Conservation (phyloP, 2,888 invertebrate species). For the Conchocele bisecta region DNA sequence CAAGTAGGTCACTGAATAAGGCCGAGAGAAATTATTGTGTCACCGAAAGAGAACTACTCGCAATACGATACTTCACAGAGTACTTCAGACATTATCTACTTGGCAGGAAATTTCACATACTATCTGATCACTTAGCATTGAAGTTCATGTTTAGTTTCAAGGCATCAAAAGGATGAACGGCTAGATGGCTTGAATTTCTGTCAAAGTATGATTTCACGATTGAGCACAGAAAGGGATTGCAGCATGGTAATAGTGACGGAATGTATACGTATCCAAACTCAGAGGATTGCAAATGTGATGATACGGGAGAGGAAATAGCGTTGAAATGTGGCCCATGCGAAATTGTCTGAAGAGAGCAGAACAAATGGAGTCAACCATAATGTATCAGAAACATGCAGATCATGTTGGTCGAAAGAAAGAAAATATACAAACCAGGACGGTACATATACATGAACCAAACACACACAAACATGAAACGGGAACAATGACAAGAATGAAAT, state of each 20-base stretch:
- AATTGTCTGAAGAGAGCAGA: constrained; percentile 7
- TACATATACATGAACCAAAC: too few relatives aligned
- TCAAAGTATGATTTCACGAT: constrained; percentile 10
- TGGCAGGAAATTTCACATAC: constrained; percentile 6
- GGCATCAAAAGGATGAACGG: constrained; percentile 9
- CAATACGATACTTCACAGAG: constrained; percentile 21
- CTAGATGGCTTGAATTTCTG: constrained; percentile 28
- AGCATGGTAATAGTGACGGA: constrained; percentile 22
- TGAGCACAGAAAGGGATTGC: constrained; percentile 1
- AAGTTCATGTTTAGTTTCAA: constrained; percentile 15
- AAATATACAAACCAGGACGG: too few relatives aligned
- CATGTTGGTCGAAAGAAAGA: too few relatives aligned
- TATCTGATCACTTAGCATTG: constrained; percentile 19
- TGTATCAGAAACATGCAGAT: too few relatives aligned
- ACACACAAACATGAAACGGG: too few relatives aligned
- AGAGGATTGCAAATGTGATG: constrained; percentile 26
- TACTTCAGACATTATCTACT: constrained; percentile 24
- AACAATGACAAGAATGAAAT: too few relatives aligned
- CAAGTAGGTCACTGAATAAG: constrained; percentile 15
- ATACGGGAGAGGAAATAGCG: too few relatives aligned
- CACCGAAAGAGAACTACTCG: constrained; percentile 25
- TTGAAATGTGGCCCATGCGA: too few relatives aligned
- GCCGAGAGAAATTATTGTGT: constrained; percentile 25
- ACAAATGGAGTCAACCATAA: too few relatives aligned
- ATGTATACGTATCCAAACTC: constrained; percentile 23